Base-by-base conservation (phyloP, 53 echinoderm and acorn worm genomes). In the Actinopyga echinites region DNA sequence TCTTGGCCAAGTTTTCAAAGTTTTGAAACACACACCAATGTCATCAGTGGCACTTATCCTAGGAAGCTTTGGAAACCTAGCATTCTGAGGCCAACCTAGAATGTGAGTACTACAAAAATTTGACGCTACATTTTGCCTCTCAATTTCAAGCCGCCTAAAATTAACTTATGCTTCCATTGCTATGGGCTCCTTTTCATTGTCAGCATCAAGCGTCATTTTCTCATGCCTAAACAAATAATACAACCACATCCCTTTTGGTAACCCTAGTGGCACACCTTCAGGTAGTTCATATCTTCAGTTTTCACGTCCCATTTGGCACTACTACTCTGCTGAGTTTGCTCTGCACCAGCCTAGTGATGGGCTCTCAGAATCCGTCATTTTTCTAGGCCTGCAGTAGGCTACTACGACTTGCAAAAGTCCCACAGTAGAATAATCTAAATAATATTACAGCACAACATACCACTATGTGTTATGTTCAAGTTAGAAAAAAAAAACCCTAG, bases 1-100 rank as follows among this genome's bases (percentile, higher is more conserved):
- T 58, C 58, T 59, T 13, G 80, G 57, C 59, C 56, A 22, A 38
- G 56, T 19, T 30, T 80, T 59, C 29, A 80, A 60, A 0, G 80
- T 58, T 58, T 60, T 80, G 58, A 80, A 58, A 34, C 58, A 80
- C 12, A 80, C 43, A 58, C 58, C 80, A 52, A 79, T 79, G n/a
- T 79, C 79, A 45, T 79, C 57, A 45, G 0, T 79, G 19, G 15
- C 22, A 55, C 17, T 28, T 7, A 79, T 25, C 17, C 49, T 54
- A 5, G 57, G 79, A 29, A 79, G n/a, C 13, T 56, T 43, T 71
- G 19, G 34, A 35, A 55, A 55, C 56, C 56, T n/a, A 19, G 56
- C 15, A 55, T 21, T 15, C 56, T 55, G 56, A 1, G 56, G 56
- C 56, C 56, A 55, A 55, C 22, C 61, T 21, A 29, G 15, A 15